Evolutionary conservation across 2,888 invertebrate species (phyloP).

Genomic region (Caenorhabditis becei): DNA sequence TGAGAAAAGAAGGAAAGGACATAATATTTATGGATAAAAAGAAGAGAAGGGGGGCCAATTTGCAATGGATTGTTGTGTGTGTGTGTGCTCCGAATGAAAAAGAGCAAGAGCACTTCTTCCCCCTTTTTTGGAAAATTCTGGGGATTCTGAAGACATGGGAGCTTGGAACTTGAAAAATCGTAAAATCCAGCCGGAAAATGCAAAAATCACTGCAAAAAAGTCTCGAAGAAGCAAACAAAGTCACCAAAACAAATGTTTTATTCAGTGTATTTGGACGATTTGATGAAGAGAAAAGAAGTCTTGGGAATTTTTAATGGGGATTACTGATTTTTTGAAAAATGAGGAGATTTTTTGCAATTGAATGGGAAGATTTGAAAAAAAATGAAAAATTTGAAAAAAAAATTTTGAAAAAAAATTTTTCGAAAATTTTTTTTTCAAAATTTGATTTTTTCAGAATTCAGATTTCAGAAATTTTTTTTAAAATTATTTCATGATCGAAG

Average conservation of each 20-base stretch:
- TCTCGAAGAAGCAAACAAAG: background rate
- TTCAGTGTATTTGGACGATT: background rate
- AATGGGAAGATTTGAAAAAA: background rate
- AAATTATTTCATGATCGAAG: too few species aligned
- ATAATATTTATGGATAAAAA: conserved; percentile 57
- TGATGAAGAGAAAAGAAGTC: conserved; percentile 4
- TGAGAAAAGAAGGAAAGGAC: conserved; percentile 28
- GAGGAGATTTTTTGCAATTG: background rate
- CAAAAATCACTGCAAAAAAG: too few species aligned
- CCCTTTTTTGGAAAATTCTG: too few species aligned
- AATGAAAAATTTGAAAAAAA: background rate
- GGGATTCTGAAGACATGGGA: too few species aligned
- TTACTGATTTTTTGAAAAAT: background rate
- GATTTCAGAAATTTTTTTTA: too few species aligned
- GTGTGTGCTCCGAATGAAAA: too few species aligned
- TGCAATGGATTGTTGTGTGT: conserved; percentile 56
- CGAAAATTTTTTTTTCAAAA: too few species aligned
- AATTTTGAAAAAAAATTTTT: background rate
- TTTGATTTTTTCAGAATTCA: too few species aligned
- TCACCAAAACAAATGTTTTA: conserved; percentile 8
- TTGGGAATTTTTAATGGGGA: background rate
- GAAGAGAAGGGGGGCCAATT: conserved; percentile 36
- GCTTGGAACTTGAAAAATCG: too few species aligned
- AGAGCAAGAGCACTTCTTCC: too few species aligned
- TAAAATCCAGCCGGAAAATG: background rate